Evolutionary conservation across 2,113 vertebrate species (phyloP).

Genomic region (Tauraco erythrolophus): DNA sequence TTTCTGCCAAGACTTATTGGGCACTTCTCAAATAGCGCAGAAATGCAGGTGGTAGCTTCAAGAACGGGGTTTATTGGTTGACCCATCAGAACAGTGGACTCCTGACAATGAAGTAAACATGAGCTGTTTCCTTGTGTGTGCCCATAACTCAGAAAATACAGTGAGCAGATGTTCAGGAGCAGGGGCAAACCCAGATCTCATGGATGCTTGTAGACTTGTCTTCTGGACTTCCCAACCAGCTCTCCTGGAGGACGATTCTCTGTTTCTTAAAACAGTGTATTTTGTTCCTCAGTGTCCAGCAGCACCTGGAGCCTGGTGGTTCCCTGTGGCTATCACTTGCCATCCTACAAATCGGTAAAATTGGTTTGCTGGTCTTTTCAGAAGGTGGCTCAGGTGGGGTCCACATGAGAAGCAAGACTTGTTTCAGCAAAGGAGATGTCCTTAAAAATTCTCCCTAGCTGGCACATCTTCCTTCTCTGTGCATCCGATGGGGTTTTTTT

Average conservation of each 20-base stretch:
- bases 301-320: background rate
- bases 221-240: background rate
- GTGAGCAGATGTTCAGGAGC: fast-evolving
- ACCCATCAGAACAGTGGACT: background rate
- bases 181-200: background rate
- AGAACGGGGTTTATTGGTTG: background rate
- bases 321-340: background rate
- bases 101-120: fast-evolving
- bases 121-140: background rate
- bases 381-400: background rate
- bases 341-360: background rate
- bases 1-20: background rate
- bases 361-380: background rate
- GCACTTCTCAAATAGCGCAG: background rate
- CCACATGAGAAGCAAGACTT: background rate
- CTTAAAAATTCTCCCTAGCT: background rate
- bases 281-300: background rate
- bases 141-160: background rate
- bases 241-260: background rate
- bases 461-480: fast-evolving
- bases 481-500: background rate
- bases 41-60: background rate
- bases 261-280: background rate
- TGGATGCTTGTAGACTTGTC: background rate
- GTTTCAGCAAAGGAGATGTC: background rate